Evolutionary conservation across 2,113 vertebrate species (phyloP).

Genomic region (Neopipo cinnamomea): DNA sequence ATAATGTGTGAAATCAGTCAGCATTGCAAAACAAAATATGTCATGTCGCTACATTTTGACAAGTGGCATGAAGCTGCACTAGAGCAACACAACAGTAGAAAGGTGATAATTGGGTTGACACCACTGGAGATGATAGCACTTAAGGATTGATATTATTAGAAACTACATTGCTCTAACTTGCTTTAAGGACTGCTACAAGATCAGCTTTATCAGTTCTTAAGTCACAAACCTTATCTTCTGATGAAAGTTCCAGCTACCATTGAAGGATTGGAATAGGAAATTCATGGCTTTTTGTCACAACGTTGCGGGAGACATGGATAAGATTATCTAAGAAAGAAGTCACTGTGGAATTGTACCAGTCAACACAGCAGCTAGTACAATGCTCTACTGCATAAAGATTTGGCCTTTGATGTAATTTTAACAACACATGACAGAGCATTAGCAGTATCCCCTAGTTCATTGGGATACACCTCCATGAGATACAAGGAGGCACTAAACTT

Average conservation of each 20-base stretch:
- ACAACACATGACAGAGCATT: background rate
- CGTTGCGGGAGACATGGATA: background rate
- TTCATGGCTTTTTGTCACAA: background rate
- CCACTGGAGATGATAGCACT: background rate
- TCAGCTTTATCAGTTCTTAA: background rate
- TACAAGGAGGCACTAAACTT: background rate
- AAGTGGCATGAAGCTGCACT: background rate
- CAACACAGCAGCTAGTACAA: background rate
- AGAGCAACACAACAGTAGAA: background rate
- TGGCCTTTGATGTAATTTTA: background rate
- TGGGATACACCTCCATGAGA: background rate
- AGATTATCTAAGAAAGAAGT: background rate
- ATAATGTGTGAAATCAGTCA: slow-evolving; percentile 15
- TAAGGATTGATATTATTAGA: background rate
- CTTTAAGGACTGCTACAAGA: background rate
- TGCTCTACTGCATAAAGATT: background rate
- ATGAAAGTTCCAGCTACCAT: background rate
- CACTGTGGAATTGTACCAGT: background rate
- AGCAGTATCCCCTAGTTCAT: background rate
- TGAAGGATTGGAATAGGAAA: background rate
- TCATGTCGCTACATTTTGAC: background rate
- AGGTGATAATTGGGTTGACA: background rate
- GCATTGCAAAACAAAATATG: background rate
- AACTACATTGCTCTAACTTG: background rate
- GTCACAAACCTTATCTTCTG: background rate